These are phyloP conservation scores for Aspidapion aeneum DNA, from an alignment of 2,888 invertebrate genomes.

Conservation along the genomic window DNA sequence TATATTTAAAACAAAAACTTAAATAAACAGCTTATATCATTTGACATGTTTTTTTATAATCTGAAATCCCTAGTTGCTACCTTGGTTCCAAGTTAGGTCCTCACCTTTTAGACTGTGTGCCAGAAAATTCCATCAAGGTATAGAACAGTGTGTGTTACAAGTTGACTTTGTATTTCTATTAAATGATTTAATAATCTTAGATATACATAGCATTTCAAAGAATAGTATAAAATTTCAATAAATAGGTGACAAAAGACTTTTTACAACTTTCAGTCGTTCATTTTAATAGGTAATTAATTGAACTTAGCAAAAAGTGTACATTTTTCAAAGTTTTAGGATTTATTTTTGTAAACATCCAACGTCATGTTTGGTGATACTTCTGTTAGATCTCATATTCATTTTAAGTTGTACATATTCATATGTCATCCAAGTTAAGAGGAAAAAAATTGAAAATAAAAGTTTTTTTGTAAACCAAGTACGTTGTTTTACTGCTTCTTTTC, in stretches of 20 bases:
- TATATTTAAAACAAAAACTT: too few relatives aligned
- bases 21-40: too few relatives aligned
- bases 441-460: constrained; percentile 11
- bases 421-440: neutral
- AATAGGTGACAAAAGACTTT: neutral
- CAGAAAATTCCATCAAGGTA: too few relatives aligned
- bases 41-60: too few relatives aligned
- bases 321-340: constrained; percentile 6
- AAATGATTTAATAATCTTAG: too few relatives aligned
- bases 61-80: too few relatives aligned
- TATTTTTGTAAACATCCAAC: constrained; percentile 20
- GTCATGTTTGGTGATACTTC: constrained; percentile 25
- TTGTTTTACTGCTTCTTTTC: neutral
- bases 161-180: too few relatives aligned
- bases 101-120: too few relatives aligned
- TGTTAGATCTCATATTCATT: constrained; percentile 27
- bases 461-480: constrained; percentile 12
- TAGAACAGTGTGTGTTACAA: too few relatives aligned
- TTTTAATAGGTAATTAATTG: neutral
- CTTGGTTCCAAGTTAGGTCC: too few relatives aligned
- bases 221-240: neutral
- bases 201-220: neutral
- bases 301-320: neutral
- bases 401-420: constrained; percentile 25
- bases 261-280: neutral